Percentiles rank a stretch among this genome's conserved stretches.
Evolutionary conservation across 2,888 invertebrate species (phyloP).

Genomic region (Trissolcus brochymenae): DNA sequence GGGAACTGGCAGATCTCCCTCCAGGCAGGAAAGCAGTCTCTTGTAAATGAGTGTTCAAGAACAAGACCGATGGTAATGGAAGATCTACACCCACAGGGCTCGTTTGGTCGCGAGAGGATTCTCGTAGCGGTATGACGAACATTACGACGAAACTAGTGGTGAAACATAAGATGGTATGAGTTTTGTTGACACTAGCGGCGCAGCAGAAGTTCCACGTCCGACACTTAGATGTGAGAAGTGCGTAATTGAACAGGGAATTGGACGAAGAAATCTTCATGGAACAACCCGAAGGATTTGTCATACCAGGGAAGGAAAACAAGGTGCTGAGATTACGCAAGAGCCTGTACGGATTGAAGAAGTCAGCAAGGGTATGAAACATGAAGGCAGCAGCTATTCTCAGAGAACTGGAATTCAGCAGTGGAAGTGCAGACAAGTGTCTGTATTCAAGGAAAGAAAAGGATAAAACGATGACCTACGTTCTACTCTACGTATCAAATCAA

Average conservation of each 20-base stretch:
- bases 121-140: slow-evolving; percentile 57
- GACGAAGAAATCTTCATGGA: slow-evolving; percentile 49
- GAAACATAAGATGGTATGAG: slow-evolving; percentile 58
- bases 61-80: slow-evolving; percentile 35
- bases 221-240: slow-evolving; percentile 54
- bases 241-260: slow-evolving; percentile 40
- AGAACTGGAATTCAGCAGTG: neutral
- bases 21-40: slow-evolving; percentile 43
- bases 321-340: slow-evolving; percentile 50
- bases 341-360: slow-evolving; percentile 44
- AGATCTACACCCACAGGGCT: slow-evolving; percentile 57
- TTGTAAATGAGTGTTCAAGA: slow-evolving; percentile 63
- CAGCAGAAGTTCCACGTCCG: slow-evolving; percentile 37
- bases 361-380: slow-evolving; percentile 12
- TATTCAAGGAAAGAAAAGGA: neutral
- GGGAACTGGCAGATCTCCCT: slow-evolving; percentile 55
- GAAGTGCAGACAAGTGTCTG: slow-evolving; percentile 15
- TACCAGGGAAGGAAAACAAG: slow-evolving; percentile 29
- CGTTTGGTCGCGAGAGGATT: slow-evolving; percentile 61
- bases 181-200: slow-evolving; percentile 56
- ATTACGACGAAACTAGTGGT: slow-evolving; percentile 63
- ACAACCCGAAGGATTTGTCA: slow-evolving; percentile 47
- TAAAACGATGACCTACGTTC: slow-evolving; percentile 19
- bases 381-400: neutral
- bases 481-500: slow-evolving; percentile 57